A percentile compares a stretch with the other conserved stretches of the same genome.
These are phyloP conservation scores for Zoanthus sociatus DNA, from an alignment of 92 coral and sea anemone species.

Conservation along the genomic window DNA sequence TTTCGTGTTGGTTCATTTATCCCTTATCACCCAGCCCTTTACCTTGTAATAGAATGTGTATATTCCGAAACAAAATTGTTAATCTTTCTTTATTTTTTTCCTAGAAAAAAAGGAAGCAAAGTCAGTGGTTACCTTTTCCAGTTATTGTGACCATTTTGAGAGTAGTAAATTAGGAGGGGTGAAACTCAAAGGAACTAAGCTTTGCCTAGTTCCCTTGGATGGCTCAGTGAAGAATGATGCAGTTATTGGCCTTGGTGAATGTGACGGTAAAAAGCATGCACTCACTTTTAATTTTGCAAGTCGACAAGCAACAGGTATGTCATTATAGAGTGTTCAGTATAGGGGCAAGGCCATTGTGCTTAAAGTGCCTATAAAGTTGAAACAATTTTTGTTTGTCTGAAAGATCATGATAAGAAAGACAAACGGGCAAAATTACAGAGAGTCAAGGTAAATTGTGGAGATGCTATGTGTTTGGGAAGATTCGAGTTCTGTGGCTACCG, in stretches of 20 bases:
- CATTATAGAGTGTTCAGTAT: neutral
- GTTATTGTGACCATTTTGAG: constrained; percentile 23
- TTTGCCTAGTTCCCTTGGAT: constrained; percentile 24
- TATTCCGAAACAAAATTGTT: no score
- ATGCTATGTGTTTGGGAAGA: no score
- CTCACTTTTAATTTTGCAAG: neutral
- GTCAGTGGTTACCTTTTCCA: constrained; percentile 4
- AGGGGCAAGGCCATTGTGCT: neutral
- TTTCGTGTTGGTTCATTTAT: no score
- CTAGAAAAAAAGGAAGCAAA: neutral
- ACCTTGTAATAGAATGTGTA: no score
- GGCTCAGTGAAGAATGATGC: constrained; percentile 13
- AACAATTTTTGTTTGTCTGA: no score
- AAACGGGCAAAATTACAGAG: no score
- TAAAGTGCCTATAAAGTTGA: neutral
- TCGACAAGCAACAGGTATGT: neutral
- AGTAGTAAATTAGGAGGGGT: constrained; percentile 1
- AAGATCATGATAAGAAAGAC: no score
- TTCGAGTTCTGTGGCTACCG: no score
- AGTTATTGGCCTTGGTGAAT: constrained; percentile 34
- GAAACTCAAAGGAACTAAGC: neutral
- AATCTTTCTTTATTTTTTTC: neutral
- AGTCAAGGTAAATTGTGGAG: no score
- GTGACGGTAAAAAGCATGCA: constrained; percentile 8
- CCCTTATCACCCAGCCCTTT: no score